Evolutionary conservation across 2,113 vertebrate genomes (phyloP), one percentile per base, ranked within the genome.

Genomic region (Bujurquina vittata): DNA sequence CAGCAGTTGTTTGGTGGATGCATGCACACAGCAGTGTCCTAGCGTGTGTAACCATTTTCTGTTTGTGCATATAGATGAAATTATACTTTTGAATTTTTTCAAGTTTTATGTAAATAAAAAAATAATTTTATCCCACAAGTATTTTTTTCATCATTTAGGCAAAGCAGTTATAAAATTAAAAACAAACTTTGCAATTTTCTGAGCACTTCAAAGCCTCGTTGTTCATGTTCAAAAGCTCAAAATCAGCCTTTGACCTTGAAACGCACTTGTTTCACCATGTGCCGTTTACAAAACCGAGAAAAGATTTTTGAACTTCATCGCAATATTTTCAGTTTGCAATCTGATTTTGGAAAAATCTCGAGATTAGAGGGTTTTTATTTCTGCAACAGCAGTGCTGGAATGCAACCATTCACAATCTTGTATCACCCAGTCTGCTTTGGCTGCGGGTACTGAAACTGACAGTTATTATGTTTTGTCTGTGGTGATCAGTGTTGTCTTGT

Each of bases 401-500:
- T 26, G 17, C 33, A 72, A 4, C 22, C 14, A 4, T 26, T 56
- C 18, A 18, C 61, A 20, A 35, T 78, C 5, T 10, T 17, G 8
- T 54, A 69, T 78, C 67, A 75, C 10, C 3, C 40, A n/a, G 10
- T 11, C n/a, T 54, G 67, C 46, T 72, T n/a, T 55, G 8, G 0
- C 75, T 54, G 52, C 4, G 22, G 46, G 29, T 2, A 17, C 1
- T 29, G 43, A 69, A 69, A 12, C 33, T 37, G 29, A 23, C 26
- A 69, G 61, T 10, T 59, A 77, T 61, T 29, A 15, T 89, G 84
- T 89, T 88, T 75, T 37, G 88, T 89, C 87, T 91, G 52, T 18
- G 2, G 49, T 10, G 10, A 18, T 67, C 33, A 0, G 61, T 89
- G 87, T 91, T 92, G 88, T 92, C 89, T n/a, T n/a, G n/a, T 90